Conservation (phyloP, 2,113 vertebrate genomes). For the Pseudolaguvia tuberculata region DNA sequence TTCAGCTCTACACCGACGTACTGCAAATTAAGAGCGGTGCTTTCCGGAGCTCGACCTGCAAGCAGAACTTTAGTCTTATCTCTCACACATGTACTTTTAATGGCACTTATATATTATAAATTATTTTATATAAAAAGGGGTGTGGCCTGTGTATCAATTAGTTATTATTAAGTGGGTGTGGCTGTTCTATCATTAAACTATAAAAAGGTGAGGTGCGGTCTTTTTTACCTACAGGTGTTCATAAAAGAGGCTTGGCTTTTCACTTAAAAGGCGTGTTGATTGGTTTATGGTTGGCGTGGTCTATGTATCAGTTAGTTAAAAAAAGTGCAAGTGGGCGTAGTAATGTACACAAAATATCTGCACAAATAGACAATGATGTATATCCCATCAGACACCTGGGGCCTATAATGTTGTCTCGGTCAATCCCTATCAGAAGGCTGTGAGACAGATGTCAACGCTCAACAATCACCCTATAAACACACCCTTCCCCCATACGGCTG, state of each 20-base stretch:
- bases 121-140: not conserved
- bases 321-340: not conserved
- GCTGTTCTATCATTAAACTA: not conserved
- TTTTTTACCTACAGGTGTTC: no score
- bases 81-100: not conserved
- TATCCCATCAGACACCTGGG: conserved; percentile 67
- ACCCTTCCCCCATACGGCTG: not conserved
- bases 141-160: not conserved
- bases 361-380: conserved; percentile 52
- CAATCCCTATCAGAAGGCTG: conserved; percentile 76
- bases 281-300: not conserved
- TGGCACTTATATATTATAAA: not conserved
- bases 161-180: not conserved
- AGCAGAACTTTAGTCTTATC: conserved; percentile 23
- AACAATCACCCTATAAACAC: conserved; percentile 32
- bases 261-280: no score
- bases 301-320: not conserved
- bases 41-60: conserved; percentile 82
- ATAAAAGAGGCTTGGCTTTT: not conserved
- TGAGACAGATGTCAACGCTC: conserved; percentile 73
- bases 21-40: conserved; percentile 73
- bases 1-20: conserved; percentile 71
- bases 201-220: not conserved
- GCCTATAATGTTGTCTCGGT: conserved; percentile 71
- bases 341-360: no score